These are phyloP conservation scores for Oncorhynchus clarkii DNA, from an alignment of 2,113 vertebrate species.

Conservation along the genomic window DNA sequence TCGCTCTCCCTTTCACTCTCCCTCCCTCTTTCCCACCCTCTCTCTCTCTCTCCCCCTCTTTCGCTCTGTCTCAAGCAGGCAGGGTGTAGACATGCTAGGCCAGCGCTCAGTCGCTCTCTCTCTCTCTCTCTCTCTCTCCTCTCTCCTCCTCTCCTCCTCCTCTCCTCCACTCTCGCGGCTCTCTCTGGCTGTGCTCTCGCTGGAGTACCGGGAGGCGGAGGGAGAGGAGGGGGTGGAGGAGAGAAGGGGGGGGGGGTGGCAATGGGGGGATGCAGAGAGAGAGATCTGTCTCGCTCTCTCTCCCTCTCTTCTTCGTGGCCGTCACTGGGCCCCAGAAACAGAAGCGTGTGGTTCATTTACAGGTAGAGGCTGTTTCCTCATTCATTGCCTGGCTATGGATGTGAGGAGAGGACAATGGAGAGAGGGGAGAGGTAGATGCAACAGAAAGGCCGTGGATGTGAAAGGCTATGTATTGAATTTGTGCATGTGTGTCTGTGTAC, in stretches of 20 bases:
- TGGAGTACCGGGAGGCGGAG: slow-evolving; percentile 56
- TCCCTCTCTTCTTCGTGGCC: slow-evolving; percentile 87
- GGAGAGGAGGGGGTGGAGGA: slow-evolving; percentile 45
- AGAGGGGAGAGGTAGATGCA: slow-evolving; percentile 76
- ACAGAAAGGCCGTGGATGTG: slow-evolving; percentile 65
- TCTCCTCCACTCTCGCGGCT: slow-evolving; percentile 59
- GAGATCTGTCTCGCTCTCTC: slow-evolving; percentile 71
- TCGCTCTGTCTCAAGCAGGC: slow-evolving; percentile 55
- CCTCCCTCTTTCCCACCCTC: slow-evolving; percentile 27
- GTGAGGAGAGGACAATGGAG: slow-evolving; percentile 76
- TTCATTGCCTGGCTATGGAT: slow-evolving; percentile 78
- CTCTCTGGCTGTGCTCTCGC: slow-evolving; percentile 60
- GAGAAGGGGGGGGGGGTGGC: slow-evolving; percentile 67
- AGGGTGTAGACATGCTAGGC: slow-evolving; percentile 45
- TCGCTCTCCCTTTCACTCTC: slow-evolving; percentile 33
- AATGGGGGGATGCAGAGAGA: slow-evolving; percentile 78
- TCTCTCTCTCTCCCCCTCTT: slow-evolving; percentile 26
- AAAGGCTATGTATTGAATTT: slow-evolving; percentile 56
- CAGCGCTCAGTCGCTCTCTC: slow-evolving; percentile 42
- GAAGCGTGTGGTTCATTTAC: slow-evolving; percentile 96
- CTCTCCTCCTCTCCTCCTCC: slow-evolving; percentile 44
- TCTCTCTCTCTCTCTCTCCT: slow-evolving; percentile 40
- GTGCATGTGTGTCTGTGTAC: slow-evolving; percentile 16
- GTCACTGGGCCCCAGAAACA: slow-evolving; percentile 88
- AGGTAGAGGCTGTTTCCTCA: slow-evolving; percentile 83